Evolutionary conservation across 2,888 invertebrate species (phyloP).

Genomic region (Exocentrus adspersus): DNA sequence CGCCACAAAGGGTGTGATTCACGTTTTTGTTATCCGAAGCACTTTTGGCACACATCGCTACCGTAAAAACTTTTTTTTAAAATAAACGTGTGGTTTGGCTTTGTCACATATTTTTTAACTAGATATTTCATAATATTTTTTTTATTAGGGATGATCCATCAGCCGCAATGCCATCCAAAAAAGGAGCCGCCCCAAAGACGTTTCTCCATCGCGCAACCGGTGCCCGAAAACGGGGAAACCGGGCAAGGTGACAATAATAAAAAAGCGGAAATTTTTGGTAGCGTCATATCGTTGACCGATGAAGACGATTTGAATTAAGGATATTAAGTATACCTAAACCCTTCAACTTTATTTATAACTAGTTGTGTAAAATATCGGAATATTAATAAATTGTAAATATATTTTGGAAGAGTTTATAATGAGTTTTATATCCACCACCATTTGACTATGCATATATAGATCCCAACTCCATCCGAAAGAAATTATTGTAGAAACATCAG

Average conservation of each 20-base stretch:
- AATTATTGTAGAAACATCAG: no score
- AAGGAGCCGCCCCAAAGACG: constrained; percentile 34
- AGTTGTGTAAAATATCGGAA: no score
- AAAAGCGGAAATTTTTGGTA: constrained; percentile 59
- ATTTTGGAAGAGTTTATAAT: no score
- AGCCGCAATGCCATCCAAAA: constrained; percentile 15
- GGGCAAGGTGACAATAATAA: constrained; percentile 18
- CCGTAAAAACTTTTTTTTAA: no score
- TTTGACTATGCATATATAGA: no score
- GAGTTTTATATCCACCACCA: no score
- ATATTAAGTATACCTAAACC: neutral
- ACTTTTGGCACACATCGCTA: neutral
- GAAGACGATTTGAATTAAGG: constrained; percentile 49
- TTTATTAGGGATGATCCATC: constrained; percentile 27
- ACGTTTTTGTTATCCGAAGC: no score
- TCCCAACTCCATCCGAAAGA: no score
- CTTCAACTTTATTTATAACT: neutral
- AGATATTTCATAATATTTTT: constrained; percentile 8
- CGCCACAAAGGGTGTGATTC: no score
- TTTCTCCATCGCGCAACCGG: constrained; percentile 36
- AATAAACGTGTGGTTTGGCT: no score
- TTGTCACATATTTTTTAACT: no score
- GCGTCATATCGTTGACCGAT: constrained; percentile 59
- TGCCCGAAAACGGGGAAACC: constrained; percentile 10
- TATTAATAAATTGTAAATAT: no score